Evolutionary conservation across 2,888 invertebrate species (phyloP).

Genomic region (Andrena marginata): DNA sequence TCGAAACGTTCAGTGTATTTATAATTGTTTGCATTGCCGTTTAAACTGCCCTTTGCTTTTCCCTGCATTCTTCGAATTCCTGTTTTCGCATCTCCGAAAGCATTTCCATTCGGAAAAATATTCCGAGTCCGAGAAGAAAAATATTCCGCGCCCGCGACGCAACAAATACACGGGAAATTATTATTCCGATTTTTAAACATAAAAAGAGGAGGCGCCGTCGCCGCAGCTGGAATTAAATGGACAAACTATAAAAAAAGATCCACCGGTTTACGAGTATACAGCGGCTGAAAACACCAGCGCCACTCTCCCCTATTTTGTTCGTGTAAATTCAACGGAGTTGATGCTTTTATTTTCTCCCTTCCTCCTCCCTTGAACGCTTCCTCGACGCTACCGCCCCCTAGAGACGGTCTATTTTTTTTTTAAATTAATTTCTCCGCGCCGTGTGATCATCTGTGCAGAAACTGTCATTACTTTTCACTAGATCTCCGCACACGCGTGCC

Average conservation of each 20-base stretch:
- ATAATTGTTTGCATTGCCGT: too few species aligned
- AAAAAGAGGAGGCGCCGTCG: not conserved
- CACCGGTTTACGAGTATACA: slow-evolving; percentile 22
- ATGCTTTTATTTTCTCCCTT: slow-evolving; percentile 25
- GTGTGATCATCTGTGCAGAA: slow-evolving; percentile 17
- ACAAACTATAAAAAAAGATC: slow-evolving; percentile 36
- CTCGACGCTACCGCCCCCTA: not conserved
- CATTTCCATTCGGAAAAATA: not conserved
- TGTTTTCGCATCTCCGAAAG: not conserved
- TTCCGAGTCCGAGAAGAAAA: not conserved
- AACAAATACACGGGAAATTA: slow-evolving; percentile 25
- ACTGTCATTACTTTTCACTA: not conserved
- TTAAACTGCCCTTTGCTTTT: too few species aligned
- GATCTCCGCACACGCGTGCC: not conserved
- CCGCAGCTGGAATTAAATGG: slow-evolving; percentile 37
- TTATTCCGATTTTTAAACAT: slow-evolving; percentile 26
- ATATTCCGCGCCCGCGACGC: not conserved
- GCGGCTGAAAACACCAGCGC: slow-evolving; percentile 16
- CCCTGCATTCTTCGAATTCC: too few species aligned
- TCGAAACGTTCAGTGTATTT: too few species aligned
- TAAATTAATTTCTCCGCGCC: slow-evolving; percentile 31
- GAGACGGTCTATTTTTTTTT: slow-evolving; percentile 6
- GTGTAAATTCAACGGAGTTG: slow-evolving; percentile 49
- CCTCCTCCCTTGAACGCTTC: not conserved
- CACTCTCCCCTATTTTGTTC: slow-evolving; percentile 17